phyloP scores from a whole-genome alignment of 1,140 invertebrate genomes.

The Dreissena rostriformis region DNA sequence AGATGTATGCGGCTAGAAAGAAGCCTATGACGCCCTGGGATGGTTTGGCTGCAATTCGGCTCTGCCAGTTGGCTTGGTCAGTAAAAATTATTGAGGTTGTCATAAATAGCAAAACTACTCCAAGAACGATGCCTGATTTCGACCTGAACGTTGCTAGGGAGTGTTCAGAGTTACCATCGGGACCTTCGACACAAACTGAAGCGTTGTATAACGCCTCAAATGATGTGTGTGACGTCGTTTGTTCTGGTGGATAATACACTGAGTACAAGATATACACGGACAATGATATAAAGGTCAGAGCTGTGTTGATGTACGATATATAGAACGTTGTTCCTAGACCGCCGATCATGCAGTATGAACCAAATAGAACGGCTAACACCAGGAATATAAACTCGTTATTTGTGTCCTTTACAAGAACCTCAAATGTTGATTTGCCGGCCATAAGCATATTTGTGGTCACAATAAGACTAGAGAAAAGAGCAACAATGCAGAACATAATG shows the following conservation, averaged over 20 bases:
- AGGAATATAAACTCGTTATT: slow-evolving; percentile 72
- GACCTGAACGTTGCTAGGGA: slow-evolving; percentile 63
- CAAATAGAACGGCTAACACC: slow-evolving; percentile 71
- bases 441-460: slow-evolving; percentile 71
- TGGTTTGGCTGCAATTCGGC: slow-evolving; percentile 77
- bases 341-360: slow-evolving; percentile 80
- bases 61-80: slow-evolving; percentile 80
- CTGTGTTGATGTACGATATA: slow-evolving; percentile 81
- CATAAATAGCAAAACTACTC: slow-evolving; percentile 70
- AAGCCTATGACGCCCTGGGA: slow-evolving; percentile 78
- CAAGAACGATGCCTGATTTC: slow-evolving; percentile 69
- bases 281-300: slow-evolving; percentile 76
- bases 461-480: slow-evolving; percentile 77
- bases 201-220: slow-evolving; percentile 65
- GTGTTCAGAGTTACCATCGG: slow-evolving; percentile 75
- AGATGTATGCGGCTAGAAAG: slow-evolving; percentile 77
- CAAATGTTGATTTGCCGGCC: slow-evolving; percentile 65
- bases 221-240: slow-evolving; percentile 30
- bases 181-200: slow-evolving; percentile 67
- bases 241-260: slow-evolving; percentile 49
- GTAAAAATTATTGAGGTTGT: slow-evolving; percentile 79
- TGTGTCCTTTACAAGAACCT: slow-evolving; percentile 66
- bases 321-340: slow-evolving; percentile 81
- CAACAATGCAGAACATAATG: slow-evolving; percentile 76
- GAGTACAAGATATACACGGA: slow-evolving; percentile 64